Evolutionary conservation across 2,888 invertebrate genomes (phyloP).

Genomic region (Hirtodrosophila trivittata): DNA sequence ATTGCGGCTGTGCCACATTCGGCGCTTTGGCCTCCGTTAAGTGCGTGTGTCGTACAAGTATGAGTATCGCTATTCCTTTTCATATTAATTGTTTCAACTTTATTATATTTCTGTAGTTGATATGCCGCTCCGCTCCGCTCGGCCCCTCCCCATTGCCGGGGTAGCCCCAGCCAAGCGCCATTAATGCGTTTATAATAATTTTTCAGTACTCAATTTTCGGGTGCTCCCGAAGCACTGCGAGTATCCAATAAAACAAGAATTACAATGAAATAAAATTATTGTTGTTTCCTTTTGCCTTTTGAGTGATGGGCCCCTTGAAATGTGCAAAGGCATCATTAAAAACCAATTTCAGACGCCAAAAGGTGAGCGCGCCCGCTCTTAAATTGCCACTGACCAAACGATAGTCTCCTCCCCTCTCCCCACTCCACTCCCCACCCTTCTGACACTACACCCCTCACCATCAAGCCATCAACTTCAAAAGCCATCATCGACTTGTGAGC

Average conservation of each 20-base stretch:
- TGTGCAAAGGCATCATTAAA: conserved; percentile 77
- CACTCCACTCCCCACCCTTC: not conserved
- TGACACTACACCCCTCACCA: not conserved
- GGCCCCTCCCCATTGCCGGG: not conserved
- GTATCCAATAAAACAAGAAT: conserved; percentile 17
- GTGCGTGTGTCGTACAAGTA: conserved; percentile 36
- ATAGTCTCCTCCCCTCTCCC: conserved; percentile 23
- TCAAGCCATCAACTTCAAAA: conserved; percentile 4
- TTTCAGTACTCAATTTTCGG: conserved; percentile 62
- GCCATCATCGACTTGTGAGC: conserved; percentile 41
- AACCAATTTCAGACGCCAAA: conserved; percentile 64
- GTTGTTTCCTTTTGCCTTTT: conserved; percentile 30
- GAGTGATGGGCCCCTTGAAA: conserved; percentile 66
- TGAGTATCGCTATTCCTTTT: conserved; percentile 60
- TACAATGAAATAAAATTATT: conserved; percentile 3
- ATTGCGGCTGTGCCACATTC: conserved; percentile 44
- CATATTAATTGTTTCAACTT: conserved; percentile 75
- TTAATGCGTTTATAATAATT: conserved; percentile 81
- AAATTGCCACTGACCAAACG: conserved; percentile 56
- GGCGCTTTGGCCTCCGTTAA: conserved; percentile 13
- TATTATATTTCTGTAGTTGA: conserved; percentile 70
- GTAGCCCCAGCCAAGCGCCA: conserved; percentile 55
- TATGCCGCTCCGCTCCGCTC: conserved; percentile 28
- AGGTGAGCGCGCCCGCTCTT: conserved; percentile 55
- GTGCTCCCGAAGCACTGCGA: conserved; percentile 19